Conservation (phyloP, 2,888 invertebrate genomes). For the Cerastis leucographa region DNA sequence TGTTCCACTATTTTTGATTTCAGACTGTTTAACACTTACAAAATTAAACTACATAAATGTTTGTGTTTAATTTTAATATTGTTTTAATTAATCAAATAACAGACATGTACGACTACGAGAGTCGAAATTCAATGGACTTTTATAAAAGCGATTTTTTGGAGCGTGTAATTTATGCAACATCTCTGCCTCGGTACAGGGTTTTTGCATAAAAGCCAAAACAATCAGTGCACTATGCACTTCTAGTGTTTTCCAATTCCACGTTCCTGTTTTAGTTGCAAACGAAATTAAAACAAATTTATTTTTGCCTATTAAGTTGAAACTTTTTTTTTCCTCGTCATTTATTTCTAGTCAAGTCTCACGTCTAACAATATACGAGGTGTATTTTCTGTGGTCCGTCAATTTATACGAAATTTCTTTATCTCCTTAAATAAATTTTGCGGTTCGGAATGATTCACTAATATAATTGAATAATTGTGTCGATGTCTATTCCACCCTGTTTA, state of each 20-base stretch:
- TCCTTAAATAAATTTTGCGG: too few relatives aligned
- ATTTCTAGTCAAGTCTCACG: too few relatives aligned
- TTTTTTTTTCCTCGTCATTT: too few relatives aligned
- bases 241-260: background rate
- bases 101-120: background rate
- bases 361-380: too few relatives aligned
- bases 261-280: background rate
- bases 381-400: too few relatives aligned
- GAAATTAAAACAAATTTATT: too few relatives aligned
- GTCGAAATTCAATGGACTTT: background rate
- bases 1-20: background rate
- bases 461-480: too few relatives aligned
- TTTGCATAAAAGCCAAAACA: too few relatives aligned
- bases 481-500: background rate
- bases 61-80: background rate
- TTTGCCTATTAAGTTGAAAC: too few relatives aligned
- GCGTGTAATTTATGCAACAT: constrained; percentile 10
- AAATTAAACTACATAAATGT: background rate
- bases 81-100: background rate
- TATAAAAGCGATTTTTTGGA: background rate
- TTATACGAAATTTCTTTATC: too few relatives aligned
- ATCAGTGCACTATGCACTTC: background rate
- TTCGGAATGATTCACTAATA: too few relatives aligned
- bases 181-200: background rate
- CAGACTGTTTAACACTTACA: background rate